phyloP scores from a whole-genome alignment of 2,797 vertebrate species.

The Microctenopoma steveboyesi region DNA sequence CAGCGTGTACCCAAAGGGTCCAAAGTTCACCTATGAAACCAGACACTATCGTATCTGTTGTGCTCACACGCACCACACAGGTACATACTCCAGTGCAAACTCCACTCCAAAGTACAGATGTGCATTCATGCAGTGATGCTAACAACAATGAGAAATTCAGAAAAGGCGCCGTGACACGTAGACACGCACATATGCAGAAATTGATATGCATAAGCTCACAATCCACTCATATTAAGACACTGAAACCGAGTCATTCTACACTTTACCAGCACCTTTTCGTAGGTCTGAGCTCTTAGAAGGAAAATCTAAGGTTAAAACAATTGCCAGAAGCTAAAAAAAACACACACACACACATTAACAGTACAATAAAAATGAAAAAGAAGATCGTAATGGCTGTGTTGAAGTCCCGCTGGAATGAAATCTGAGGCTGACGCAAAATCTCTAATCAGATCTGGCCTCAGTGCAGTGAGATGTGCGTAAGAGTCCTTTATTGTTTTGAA shows the following conservation, averaged over 20 bases:
- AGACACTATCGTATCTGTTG: constrained; percentile 43
- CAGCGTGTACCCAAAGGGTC: constrained; percentile 60
- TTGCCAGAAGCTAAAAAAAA: background rate
- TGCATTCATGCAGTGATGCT: constrained; percentile 36
- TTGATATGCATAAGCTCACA: background rate
- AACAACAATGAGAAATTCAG: constrained; percentile 14
- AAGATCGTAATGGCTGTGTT: constrained; percentile 13
- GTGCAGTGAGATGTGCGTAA: constrained; percentile 38
- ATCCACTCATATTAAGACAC: constrained; percentile 20
- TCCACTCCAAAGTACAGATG: constrained; percentile 18
- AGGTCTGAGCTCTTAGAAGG: background rate
- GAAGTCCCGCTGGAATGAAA: constrained; percentile 30
- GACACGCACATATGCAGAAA: constrained; percentile 1
- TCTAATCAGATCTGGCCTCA: constrained; percentile 64
- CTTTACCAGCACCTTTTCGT: constrained; percentile 16
- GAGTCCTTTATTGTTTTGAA: constrained; percentile 58
- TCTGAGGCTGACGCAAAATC: constrained; percentile 36
- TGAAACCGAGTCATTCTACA: constrained; percentile 26
- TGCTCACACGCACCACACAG: constrained; percentile 48
- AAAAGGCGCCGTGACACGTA: constrained; percentile 24
- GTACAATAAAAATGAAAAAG: background rate
- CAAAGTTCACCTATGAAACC: constrained; percentile 75
- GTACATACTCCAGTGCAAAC: constrained; percentile 38
- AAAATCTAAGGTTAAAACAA: constrained; percentile 8
- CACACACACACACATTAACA: background rate